These are phyloP conservation scores for Odocoileus virginianus DNA, from an alignment of 2,113 vertebrate species.

Conservation along the genomic window DNA sequence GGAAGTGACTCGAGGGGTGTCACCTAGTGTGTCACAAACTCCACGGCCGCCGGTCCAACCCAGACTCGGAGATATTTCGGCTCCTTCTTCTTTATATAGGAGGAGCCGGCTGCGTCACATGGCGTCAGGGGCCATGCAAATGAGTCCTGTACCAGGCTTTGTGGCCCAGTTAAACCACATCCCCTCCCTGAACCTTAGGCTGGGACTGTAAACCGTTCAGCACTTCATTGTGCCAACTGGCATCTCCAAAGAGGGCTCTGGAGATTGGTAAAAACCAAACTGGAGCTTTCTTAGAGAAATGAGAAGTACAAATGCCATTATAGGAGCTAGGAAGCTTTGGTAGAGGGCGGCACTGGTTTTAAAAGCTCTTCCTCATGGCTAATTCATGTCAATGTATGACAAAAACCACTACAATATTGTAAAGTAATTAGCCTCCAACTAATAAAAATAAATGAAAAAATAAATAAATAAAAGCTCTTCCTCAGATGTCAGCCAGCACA, in stretches of 20 bases:
- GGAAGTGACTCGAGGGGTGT: constrained; percentile 53
- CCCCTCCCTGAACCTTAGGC: constrained; percentile 64
- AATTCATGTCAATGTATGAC: too few species aligned
- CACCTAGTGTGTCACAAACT: constrained; percentile 20
- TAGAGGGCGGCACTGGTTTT: constrained; percentile 19
- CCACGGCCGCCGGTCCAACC: constrained; percentile 31
- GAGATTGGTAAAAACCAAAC: constrained; percentile 59
- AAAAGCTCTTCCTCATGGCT: constrained; percentile 1
- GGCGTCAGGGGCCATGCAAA: constrained; percentile 74
- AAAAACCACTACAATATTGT: too few species aligned
- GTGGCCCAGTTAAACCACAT: constrained; percentile 68
- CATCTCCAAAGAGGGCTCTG: constrained; percentile 53
- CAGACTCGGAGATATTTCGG: constrained; percentile 67
- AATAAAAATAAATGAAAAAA: too few species aligned
- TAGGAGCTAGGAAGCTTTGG: constrained; percentile 8
- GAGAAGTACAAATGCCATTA: not conserved
- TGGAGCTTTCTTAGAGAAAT: constrained; percentile 42
- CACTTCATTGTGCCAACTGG: constrained; percentile 70
- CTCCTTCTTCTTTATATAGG: constrained; percentile 69
- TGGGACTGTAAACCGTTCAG: constrained; percentile 74
- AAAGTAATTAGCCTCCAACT: too few species aligned
- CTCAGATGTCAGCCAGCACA: not conserved
- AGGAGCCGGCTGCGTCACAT: constrained; percentile 70
- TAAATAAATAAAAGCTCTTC: not conserved
- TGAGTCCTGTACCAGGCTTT: constrained; percentile 51